Conservation (phyloP, 1,140 invertebrate species). For the Euura lappo region DNA sequence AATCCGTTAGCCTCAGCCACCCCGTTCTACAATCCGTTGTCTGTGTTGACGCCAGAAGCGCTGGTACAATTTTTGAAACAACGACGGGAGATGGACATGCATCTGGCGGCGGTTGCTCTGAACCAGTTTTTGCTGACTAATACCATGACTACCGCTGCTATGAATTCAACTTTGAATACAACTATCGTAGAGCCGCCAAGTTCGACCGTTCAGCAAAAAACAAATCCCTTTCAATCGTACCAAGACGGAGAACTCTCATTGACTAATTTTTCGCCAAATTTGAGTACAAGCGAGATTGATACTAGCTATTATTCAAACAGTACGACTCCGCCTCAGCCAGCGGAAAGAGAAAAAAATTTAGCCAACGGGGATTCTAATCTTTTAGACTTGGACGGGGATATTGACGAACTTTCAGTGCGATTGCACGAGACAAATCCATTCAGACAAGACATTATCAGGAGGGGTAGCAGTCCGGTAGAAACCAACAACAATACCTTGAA, state of each 20-base stretch:
- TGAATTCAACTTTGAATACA: neutral
- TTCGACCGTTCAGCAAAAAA: neutral
- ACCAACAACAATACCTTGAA: neutral
- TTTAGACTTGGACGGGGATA: neutral
- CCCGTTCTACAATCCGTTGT: neutral
- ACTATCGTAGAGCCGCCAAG: neutral
- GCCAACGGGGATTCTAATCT: neutral
- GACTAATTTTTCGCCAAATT: neutral
- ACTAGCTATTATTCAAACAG: neutral
- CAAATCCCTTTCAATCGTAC: neutral
- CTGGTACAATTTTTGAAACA: neutral
- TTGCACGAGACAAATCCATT: neutral
- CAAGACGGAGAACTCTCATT: neutral
- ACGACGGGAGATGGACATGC: neutral
- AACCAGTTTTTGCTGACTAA: neutral
- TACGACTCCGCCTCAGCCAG: neutral
- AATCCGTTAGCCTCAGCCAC: neutral
- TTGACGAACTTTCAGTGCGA: neutral
- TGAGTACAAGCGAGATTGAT: neutral
- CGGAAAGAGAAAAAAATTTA: neutral
- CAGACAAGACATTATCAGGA: neutral
- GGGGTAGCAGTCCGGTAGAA: neutral
- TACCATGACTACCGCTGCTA: neutral
- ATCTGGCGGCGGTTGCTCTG: neutral
- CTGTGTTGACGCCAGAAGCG: neutral